A percentile compares a stretch with the other conserved stretches of the same genome.
Conservation (phyloP, 2,797 vertebrate genomes). For the Sebastes minor region DNA sequence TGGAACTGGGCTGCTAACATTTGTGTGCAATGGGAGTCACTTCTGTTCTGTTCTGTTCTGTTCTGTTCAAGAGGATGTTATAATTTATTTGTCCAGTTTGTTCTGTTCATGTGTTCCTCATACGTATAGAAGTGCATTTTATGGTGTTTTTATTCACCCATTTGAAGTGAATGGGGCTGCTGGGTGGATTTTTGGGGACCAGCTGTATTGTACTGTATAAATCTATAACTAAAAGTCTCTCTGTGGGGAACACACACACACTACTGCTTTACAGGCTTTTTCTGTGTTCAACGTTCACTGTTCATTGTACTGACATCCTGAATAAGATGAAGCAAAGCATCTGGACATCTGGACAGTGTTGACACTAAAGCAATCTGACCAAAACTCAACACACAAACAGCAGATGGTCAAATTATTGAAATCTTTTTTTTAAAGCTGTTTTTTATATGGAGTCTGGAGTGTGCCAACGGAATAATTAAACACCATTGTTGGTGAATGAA, state of each 20-base stretch:
- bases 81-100: slow-evolving; percentile 16
- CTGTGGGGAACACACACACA: not conserved
- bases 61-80: not conserved
- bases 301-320: not conserved
- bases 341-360: not conserved
- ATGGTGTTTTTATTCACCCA: not conserved
- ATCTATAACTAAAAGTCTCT: not conserved
- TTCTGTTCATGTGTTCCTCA: slow-evolving; percentile 22
- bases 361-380: slow-evolving; percentile 38
- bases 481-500: not conserved
- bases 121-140: slow-evolving; percentile 18
- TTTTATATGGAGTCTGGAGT: slow-evolving; percentile 15
- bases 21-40: slow-evolving; percentile 25
- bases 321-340: not conserved
- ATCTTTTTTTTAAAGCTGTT: not conserved
- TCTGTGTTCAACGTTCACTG: not conserved
- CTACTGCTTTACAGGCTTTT: slow-evolving; percentile 31
- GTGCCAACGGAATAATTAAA: not conserved
- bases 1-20: not conserved
- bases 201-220: slow-evolving; percentile 55
- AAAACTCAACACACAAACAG: slow-evolving; percentile 36
- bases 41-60: not conserved
- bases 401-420: not conserved
- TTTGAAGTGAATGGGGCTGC: not conserved
- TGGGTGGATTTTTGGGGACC: slow-evolving; percentile 61